A percentile compares a stretch with the other conserved stretches of the same genome.
phyloP scores from a whole-genome alignment of 2,888 invertebrate species.

The Pseudeuparius sepicola region DNA sequence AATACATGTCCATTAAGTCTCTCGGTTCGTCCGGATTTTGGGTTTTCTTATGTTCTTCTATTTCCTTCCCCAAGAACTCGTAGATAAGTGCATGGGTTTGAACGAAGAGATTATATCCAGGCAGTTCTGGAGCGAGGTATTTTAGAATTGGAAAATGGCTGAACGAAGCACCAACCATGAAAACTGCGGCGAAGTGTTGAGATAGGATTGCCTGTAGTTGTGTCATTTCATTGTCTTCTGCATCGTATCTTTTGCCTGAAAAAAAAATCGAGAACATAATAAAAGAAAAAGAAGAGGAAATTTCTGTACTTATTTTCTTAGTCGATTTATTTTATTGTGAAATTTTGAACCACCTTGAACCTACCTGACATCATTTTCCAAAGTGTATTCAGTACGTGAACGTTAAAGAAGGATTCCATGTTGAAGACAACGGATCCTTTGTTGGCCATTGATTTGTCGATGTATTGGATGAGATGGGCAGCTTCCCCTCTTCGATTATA shows the following conservation, averaged over 20 bases:
- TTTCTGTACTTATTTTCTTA: no score
- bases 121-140: conserved; percentile 60
- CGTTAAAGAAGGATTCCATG: conserved; percentile 67
- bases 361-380: conserved; percentile 83
- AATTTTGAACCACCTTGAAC: no score
- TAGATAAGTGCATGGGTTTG: conserved; percentile 61
- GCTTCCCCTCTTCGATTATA: conserved; percentile 65
- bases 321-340: no score
- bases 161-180: conserved; percentile 71
- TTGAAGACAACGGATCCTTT: conserved; percentile 35
- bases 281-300: no score
- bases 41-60: conserved; percentile 58
- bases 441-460: conserved; percentile 37
- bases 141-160: conserved; percentile 34
- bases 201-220: conserved; percentile 58
- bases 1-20: conserved; percentile 75
- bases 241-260: conserved; percentile 61
- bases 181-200: conserved; percentile 59
- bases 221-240: conserved; percentile 58
- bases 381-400: conserved; percentile 67
- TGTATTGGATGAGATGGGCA: conserved; percentile 49
- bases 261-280: no score
- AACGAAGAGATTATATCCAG: conserved; percentile 67
- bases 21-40: conserved; percentile 52
- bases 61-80: conserved; percentile 60